Conservation (phyloP, 2,797 vertebrate genomes). For the Myotis daubentonii region DNA sequence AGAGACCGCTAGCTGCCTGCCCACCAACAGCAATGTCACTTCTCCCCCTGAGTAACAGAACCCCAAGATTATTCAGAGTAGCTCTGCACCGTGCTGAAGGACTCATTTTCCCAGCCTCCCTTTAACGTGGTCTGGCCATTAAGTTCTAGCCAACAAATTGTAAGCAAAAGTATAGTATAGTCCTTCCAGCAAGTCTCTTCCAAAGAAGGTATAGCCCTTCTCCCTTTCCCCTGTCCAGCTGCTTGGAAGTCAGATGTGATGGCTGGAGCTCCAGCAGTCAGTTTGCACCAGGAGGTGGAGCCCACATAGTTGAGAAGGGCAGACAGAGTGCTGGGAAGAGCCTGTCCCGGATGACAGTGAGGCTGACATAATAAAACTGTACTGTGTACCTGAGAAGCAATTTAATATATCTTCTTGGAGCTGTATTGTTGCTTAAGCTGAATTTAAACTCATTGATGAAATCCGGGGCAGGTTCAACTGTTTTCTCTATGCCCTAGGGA, state of each 20-base stretch:
- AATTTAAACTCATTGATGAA: not conserved
- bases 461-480: not conserved
- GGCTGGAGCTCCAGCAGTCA: not conserved
- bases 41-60: not conserved
- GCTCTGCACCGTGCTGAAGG: not conserved
- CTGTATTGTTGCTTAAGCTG: not conserved
- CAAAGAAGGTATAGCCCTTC: not conserved
- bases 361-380: not conserved
- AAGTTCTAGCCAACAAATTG: not conserved
- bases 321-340: not conserved
- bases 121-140: not conserved
- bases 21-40: not conserved
- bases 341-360: too few relatives aligned
- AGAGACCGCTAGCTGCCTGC: not conserved
- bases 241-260: not conserved
- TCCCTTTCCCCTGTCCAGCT: not conserved
- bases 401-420: not conserved
- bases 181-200: not conserved
- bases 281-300: not conserved
- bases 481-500: not conserved
- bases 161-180: not conserved
- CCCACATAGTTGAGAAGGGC: not conserved
- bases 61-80: not conserved
- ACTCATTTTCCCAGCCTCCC: not conserved
- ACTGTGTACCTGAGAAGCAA: not conserved